Percentiles rank a stretch among this genome's conserved stretches.
These are phyloP conservation scores for Lichenostomus cassidix DNA, from an alignment of 2,113 vertebrate genomes.

Conservation along the genomic window DNA sequence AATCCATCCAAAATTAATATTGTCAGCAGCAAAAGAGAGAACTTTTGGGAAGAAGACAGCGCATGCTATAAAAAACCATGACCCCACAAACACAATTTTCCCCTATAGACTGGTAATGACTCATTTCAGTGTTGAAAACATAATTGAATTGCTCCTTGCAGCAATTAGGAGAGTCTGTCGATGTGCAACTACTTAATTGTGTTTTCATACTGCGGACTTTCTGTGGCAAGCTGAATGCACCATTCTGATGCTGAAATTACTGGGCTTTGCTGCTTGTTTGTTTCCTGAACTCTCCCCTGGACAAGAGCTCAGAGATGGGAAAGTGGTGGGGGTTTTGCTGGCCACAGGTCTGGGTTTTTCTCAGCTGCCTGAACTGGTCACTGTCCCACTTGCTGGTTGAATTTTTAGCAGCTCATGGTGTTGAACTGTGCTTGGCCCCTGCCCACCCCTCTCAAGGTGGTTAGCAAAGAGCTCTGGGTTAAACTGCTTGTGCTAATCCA, in stretches of 20 bases:
- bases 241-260: background rate
- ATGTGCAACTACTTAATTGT: conserved; percentile 58
- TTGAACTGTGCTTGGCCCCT: background rate
- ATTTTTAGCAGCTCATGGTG: background rate
- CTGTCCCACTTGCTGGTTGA: background rate
- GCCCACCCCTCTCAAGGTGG: background rate
- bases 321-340: background rate
- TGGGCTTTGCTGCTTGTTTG: background rate
- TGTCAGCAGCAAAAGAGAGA: conserved; percentile 28
- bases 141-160: conserved; percentile 64
- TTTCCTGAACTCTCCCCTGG: background rate
- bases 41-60: conserved; percentile 24
- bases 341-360: background rate
- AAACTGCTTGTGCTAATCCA: background rate
- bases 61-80: conserved; percentile 23
- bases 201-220: conserved; percentile 27
- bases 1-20: conserved; percentile 24
- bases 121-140: conserved; percentile 38
- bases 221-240: background rate
- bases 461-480: background rate
- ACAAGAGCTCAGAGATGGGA: background rate
- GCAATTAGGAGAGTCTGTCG: conserved; percentile 44
- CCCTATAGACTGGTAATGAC: conserved; percentile 53
- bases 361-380: background rate
- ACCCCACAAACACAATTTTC: conserved; percentile 32